Evolutionary conservation across 2,113 vertebrate species (phyloP), one percentile per base, ranked within the genome.

Genomic region (Piaya cayana): DNA sequence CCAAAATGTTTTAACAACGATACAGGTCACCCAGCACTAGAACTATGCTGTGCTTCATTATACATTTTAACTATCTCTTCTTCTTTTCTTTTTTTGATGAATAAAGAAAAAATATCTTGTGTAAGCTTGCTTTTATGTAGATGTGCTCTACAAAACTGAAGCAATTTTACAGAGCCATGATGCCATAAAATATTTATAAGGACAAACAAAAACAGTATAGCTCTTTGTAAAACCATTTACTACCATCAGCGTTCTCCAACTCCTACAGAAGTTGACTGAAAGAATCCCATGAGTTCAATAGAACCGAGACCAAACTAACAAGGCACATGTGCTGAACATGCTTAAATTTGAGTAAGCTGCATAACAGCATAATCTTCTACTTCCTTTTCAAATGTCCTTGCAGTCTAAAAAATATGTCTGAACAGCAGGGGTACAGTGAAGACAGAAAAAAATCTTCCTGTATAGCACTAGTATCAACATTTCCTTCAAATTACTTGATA

Each of bases 161-260:
- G 39, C 85, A 70, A 67, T 90, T 95, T 93, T 55, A 72, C 59
- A 74, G 55, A 79, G 23, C 45, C 49, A 42, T 2, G 37, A 75
- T 74, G 36, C 52, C 82, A 92, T 90, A 49, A 88, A 90, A 88
- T 62, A 86, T 92, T 95, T 88, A 90, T 93, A 83, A 96, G 65
- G 63, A 85, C 79, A 95, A 93, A 94, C n/a, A 65, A 93, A 94
- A 82, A 23, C 78, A 86, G 58, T n/a, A 64, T 29, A 84, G 42
- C 32, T 84, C 72, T 90, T 88, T 81, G 49, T 84, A 86, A 90
- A 91, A 59, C 65, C 56, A 36, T 94, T 92, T 83, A 74, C 56
- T 56, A 42, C 47, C 62, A 49, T 22, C 84, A 82, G 55, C 55
- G 70, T 79, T 47, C 26, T 81, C 15, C 71, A 90, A 2, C 12